Conservation (phyloP, 1,140 invertebrate species). For the Contarinia nasturtii region DNA sequence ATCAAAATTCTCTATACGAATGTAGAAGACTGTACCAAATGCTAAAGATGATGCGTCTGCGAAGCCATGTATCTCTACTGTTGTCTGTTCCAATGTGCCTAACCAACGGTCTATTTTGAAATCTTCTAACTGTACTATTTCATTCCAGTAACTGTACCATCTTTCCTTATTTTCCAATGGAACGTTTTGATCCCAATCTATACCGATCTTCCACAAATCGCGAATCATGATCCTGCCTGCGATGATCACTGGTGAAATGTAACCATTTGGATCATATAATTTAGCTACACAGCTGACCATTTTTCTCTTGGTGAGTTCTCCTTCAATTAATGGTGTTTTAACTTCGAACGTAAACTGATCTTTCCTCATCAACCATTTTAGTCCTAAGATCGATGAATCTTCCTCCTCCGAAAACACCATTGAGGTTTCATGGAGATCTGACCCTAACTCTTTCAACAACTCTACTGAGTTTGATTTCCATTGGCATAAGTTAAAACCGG, state of each 20-base stretch:
- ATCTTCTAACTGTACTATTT: background rate
- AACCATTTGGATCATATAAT: constrained; percentile 11
- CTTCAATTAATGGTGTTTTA: background rate
- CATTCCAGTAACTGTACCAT: background rate
- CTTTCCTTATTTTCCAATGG: constrained; percentile 7
- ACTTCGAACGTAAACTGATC: constrained; percentile 13
- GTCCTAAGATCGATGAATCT: background rate
- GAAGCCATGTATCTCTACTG: constrained; percentile 12
- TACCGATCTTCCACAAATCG: constrained; percentile 11
- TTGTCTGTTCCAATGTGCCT: background rate
- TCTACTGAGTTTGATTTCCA: constrained; percentile 16
- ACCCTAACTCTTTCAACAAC: too few relatives aligned
- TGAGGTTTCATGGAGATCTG: too few relatives aligned
- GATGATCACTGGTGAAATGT: constrained; percentile 17
- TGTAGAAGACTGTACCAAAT: constrained; percentile 15
- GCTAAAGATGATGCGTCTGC: constrained; percentile 12
- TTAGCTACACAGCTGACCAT: constrained; percentile 4
- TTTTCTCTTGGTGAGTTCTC: too few relatives aligned
- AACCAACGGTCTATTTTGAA: background rate
- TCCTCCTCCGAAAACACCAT: background rate
- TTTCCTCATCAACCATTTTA: constrained; percentile 8
- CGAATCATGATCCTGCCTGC: constrained; percentile 20
- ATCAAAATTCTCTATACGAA: constrained; percentile 3
- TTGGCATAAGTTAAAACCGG: constrained; percentile 19
- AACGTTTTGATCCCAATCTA: constrained; percentile 20